Percentiles rank a stretch among this genome's conserved stretches.
Evolutionary conservation across 2,888 invertebrate genomes (phyloP).

Genomic region (Notocelia uddmanniana): DNA sequence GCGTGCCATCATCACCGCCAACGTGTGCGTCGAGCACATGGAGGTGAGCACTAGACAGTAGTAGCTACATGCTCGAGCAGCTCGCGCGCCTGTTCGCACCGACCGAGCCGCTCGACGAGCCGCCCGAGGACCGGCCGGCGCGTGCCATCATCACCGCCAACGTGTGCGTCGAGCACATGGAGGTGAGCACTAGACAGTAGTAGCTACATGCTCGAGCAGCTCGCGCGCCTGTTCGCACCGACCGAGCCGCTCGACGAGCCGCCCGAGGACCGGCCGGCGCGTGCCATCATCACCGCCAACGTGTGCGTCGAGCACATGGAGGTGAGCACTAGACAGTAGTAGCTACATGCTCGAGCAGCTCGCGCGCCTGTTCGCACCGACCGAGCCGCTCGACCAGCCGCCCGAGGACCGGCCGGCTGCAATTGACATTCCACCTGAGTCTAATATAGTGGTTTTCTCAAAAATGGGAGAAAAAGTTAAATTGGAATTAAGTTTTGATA

Average conservation of each 20-base stretch:
- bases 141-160: slow-evolving; percentile 56
- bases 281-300: slow-evolving; percentile 55
- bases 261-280: slow-evolving; percentile 25
- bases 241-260: slow-evolving; percentile 21
- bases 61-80: background rate
- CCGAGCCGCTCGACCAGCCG: slow-evolving; percentile 23
- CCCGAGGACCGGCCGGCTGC: slow-evolving; percentile 25
- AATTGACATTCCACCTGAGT: no score
- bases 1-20: slow-evolving; percentile 54
- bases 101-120: slow-evolving; percentile 26
- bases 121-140: slow-evolving; percentile 18
- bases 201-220: background rate
- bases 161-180: slow-evolving; percentile 58
- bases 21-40: slow-evolving; percentile 60
- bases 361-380: slow-evolving; percentile 5
- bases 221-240: slow-evolving; percentile 1
- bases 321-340: no score
- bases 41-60: slow-evolving; percentile 45
- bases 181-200: slow-evolving; percentile 45
- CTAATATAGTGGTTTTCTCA: no score
- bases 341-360: slow-evolving; percentile 9
- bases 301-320: slow-evolving; percentile 58
- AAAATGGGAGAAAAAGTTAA: no score
- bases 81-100: background rate
- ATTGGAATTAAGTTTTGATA: no score